Base-by-base conservation (phyloP, 2,888 invertebrate genomes). In the Lutraria lutraria region DNA sequence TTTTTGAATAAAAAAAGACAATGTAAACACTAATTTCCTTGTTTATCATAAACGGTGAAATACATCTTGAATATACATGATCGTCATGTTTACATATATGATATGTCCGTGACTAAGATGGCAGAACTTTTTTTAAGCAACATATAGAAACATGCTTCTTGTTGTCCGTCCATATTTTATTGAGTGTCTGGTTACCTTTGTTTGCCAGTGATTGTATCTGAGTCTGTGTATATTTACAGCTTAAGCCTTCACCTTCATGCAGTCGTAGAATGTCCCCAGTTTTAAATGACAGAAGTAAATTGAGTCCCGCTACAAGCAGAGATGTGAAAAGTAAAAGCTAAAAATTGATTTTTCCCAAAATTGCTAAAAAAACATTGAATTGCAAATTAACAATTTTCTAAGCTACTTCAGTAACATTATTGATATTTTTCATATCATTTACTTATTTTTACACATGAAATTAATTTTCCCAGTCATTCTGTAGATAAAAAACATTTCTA, bases 161-260 rank as follows among this genome's bases (percentile, higher is more conserved):
- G 10, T 63, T 60, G 31, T 91, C 92, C 21, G 86, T 87, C 90
- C 89, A 92, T 52, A 89, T 81, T 56, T 72, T 82, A 25, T 88
- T 81, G 15, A 92, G 82, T 6, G 25, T 68, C 54, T 90, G 89
- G 25, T 82, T 82, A 16, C 89, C 91, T 63, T 88, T 83, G 52
- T 83, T 29, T n/a, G 81, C 83, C 12, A 92, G 63, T 43, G 90
- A 81, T 76, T 83, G 72, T 25, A 92, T 89, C 68, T 92, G 92
- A 29, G 85, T 88, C 60, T 82, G 79, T 0, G 91, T 90, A 72
- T 92, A 92, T 86, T 92, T 92, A 79, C 91, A 90, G 79, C 91
- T 91, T 19, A 91, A 85, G 15, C 89, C 91, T 72, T 91, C 92
- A 0, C 90, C 88, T 76, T 91, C 91, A 80, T 87, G 87, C 43